A percentile compares a stretch with the other conserved stretches of the same genome.
These are phyloP conservation scores for Platysteira castanea DNA, from an alignment of 2,113 vertebrate genomes.

Conservation along the genomic window DNA sequence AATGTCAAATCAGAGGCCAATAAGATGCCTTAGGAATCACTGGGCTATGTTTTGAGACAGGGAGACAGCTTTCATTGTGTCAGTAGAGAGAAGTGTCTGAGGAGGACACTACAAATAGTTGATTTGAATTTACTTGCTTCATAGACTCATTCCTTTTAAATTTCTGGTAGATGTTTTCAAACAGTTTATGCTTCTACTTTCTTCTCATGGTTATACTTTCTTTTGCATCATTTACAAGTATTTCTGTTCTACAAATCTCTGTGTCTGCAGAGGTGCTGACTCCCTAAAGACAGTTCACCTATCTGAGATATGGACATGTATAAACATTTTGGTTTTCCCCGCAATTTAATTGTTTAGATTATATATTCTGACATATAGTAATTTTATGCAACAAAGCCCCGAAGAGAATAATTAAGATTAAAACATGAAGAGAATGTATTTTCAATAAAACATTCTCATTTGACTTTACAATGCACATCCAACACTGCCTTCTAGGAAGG, in stretches of 20 bases:
- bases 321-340: background rate
- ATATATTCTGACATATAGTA: background rate
- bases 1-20: background rate
- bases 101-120: background rate
- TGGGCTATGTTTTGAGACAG: background rate
- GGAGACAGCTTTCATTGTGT: background rate
- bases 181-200: background rate
- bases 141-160: background rate
- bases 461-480: background rate
- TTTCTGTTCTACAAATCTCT: background rate
- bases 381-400: background rate
- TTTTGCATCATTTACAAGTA: background rate
- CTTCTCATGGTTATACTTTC: background rate
- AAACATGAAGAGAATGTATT: background rate
- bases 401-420: background rate
- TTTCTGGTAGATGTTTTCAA: background rate
- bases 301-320: background rate
- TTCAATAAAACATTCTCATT: background rate
- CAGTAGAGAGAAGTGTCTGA: background rate
- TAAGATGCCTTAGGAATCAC: background rate
- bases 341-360: background rate
- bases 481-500: background rate
- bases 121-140: background rate
- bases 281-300: background rate
- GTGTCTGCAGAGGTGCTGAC: background rate